A percentile compares a stretch with the other conserved stretches of the same genome.
Evolutionary conservation across 2,113 vertebrate species (phyloP).

Genomic region (Capreolus pygargus): DNA sequence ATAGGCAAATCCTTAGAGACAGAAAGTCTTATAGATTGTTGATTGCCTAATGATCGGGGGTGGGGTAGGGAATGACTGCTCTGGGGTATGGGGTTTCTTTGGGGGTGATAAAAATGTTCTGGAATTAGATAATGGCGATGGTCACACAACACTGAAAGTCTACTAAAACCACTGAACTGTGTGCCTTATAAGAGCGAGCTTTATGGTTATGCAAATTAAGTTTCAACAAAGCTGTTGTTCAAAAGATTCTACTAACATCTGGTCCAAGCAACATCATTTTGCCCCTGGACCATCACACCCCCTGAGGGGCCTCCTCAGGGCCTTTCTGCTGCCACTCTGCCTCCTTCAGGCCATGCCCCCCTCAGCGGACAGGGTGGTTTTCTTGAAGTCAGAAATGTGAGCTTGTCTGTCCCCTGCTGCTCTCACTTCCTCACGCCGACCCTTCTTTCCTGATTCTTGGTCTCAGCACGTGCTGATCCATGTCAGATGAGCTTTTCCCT

Average conservation of each 20-base stretch:
- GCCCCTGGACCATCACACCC: rapidly evolving
- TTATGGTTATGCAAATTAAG: neutral
- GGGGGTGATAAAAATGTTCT: neutral
- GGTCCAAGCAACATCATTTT: neutral
- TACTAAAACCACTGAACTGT: neutral
- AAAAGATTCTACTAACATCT: neutral
- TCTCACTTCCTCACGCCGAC: rapidly evolving
- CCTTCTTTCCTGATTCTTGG: neutral
- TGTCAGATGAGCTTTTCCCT: neutral
- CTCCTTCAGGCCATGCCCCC: neutral
- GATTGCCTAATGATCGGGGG: neutral
- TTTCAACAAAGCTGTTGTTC: neutral
- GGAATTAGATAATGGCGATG: neutral
- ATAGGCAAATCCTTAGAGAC: neutral
- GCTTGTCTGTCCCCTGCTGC: neutral
- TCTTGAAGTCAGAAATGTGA: neutral
- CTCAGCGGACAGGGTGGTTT: rapidly evolving
- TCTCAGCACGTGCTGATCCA: neutral
- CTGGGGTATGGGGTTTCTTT: neutral
- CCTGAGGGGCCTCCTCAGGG: neutral
- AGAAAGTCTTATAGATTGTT: neutral
- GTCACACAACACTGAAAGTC: too few species aligned
- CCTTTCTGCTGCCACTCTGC: neutral
- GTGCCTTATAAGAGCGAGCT: neutral
- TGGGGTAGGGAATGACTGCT: neutral